Evolutionary conservation across 2,888 invertebrate species (phyloP).

Genomic region (Drosophila dives): DNA sequence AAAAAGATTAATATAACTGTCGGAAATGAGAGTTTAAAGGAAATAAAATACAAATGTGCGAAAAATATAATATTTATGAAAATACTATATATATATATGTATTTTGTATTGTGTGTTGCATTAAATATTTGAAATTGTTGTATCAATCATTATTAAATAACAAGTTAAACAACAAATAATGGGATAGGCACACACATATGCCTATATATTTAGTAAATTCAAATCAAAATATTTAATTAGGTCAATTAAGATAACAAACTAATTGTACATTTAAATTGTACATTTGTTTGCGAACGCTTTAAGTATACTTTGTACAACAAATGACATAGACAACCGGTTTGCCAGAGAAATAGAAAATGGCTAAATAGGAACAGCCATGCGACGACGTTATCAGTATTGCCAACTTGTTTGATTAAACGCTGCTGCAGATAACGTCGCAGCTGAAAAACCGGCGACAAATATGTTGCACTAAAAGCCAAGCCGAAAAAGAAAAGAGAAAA

Average conservation of each 20-base stretch:
- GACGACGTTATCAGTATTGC: slow-evolving; percentile 56
- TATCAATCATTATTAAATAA: neutral
- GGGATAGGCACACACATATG: neutral
- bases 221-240: neutral
- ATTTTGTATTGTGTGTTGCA: neutral
- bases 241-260: slow-evolving; percentile 7
- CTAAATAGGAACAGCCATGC: slow-evolving; percentile 5
- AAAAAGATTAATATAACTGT: neutral
- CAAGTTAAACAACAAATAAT: too few relatives aligned
- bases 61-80: neutral
- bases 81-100: neutral
- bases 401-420: slow-evolving; percentile 74
- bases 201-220: neutral
- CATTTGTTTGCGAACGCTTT: slow-evolving; percentile 7
- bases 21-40: neutral
- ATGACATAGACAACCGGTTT: slow-evolving; percentile 4
- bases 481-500: slow-evolving; percentile 11
- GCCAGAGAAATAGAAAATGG: slow-evolving; percentile 1
- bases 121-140: neutral
- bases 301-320: slow-evolving; percentile 18
- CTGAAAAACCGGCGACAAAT: slow-evolving; percentile 40
- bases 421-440: slow-evolving; percentile 37
- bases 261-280: slow-evolving; percentile 28
- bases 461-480: slow-evolving; percentile 24
- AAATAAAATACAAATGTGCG: neutral